phyloP scores from a whole-genome alignment of 2,797 vertebrate species.

The Scolopax rusticola region DNA sequence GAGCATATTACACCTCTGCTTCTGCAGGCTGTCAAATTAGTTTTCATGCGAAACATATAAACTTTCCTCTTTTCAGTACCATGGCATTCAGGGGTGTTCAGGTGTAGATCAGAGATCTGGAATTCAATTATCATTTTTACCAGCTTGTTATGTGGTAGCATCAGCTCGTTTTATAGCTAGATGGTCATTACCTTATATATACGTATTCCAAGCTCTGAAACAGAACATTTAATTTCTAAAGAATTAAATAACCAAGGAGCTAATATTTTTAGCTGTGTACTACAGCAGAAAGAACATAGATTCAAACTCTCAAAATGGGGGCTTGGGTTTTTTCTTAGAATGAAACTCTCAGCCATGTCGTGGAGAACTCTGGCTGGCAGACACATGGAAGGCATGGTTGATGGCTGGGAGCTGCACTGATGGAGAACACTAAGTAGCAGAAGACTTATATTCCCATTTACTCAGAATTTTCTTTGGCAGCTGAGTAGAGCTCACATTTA shows the following conservation, averaged over 20 bases:
- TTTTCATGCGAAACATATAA: conserved; percentile 84
- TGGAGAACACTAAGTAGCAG: neutral
- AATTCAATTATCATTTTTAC: neutral
- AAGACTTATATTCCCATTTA: neutral
- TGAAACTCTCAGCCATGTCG: accelerated
- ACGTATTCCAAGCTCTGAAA: neutral
- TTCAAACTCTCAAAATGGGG: accelerated
- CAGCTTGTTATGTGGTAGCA: neutral
- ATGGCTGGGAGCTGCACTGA: neutral
- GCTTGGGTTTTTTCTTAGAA: neutral
- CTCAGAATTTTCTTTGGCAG: neutral
- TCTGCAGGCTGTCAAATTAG: conserved; percentile 79
- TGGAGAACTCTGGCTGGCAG: neutral
- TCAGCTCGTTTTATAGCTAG: neutral
- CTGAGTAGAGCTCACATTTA: neutral
- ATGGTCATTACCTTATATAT: neutral
- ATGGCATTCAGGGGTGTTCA: conserved; percentile 78
- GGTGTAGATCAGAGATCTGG: conserved; percentile 84
- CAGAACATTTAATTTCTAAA: neutral
- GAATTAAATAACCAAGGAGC: neutral
- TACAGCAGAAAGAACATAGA: neutral
- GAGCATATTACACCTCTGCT: conserved; percentile 71
- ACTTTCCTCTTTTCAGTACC: conserved; percentile 75
- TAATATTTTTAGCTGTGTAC: neutral
- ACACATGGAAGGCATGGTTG: neutral